Evolutionary conservation across 2,797 vertebrate genomes (phyloP).

Genomic region (Odontamblyopus rebecca): DNA sequence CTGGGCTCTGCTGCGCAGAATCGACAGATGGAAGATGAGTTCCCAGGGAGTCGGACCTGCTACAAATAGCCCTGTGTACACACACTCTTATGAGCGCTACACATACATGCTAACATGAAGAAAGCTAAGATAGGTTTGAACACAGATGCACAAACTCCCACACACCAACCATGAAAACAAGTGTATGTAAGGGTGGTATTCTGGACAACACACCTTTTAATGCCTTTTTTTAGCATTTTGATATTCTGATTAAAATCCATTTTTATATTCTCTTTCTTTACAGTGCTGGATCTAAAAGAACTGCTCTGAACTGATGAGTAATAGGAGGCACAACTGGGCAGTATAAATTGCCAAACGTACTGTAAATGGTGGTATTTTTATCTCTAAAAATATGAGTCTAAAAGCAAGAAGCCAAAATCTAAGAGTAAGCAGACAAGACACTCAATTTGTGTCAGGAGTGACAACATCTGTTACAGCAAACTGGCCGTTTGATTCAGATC

Average conservation of each 20-base stretch:
- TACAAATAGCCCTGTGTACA: conserved; percentile 70
- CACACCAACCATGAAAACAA: conserved; percentile 23
- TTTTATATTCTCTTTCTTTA: conserved; percentile 15
- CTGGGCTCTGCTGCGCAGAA: conserved; percentile 50
- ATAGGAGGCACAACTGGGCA: neutral
- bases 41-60: conserved; percentile 73
- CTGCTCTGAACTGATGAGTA: neutral
- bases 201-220: conserved; percentile 15
- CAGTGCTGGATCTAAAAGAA: neutral
- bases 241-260: neutral
- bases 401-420: conserved; percentile 16
- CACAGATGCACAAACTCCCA: conserved; percentile 44
- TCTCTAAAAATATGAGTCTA: conserved; percentile 37
- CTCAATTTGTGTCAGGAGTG: neutral
- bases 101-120: conserved; percentile 37
- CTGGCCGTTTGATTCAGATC: neutral
- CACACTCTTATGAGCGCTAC: conserved; percentile 25
- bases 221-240: neutral
- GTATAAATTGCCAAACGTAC: neutral
- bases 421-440: conserved; percentile 34
- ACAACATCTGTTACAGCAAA: conserved; percentile 34
- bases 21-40: conserved; percentile 76
- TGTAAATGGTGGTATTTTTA: neutral
- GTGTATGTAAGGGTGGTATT: neutral
- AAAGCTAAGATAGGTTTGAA: conserved; percentile 34